Conservation (phyloP, 1,140 invertebrate genomes). For the Brachionus rotundiformis region DNA sequence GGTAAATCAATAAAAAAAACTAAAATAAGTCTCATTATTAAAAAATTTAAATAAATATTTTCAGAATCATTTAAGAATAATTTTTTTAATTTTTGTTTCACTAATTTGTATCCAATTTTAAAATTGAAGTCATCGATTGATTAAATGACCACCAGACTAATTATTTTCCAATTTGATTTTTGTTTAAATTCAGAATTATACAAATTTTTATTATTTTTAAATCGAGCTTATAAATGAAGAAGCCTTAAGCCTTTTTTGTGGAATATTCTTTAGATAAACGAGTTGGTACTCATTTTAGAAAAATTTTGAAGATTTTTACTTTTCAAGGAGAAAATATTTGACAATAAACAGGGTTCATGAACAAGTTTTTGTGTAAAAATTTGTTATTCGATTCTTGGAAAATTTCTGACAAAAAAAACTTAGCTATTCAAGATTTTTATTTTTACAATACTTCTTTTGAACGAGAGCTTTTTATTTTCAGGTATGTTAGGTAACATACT, state of each 20-base stretch:
- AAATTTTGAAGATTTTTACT: not conserved
- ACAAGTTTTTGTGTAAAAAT: not conserved
- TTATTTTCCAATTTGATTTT: not conserved
- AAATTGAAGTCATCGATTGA: not conserved
- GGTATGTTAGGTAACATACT: constrained; percentile 38
- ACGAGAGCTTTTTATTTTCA: constrained; percentile 2
- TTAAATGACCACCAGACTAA: no score
- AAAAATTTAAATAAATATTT: no score
- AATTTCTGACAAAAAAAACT: not conserved
- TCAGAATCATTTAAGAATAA: not conserved
- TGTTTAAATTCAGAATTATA: not conserved
- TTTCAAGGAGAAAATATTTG: constrained; percentile 12
- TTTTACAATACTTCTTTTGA: not conserved
- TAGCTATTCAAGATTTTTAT: not conserved
- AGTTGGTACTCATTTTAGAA: not conserved
- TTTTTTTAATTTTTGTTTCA: not conserved
- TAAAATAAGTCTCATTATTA: no score
- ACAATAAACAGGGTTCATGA: not conserved
- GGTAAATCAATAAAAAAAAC: not conserved
- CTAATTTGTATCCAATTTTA: not conserved
- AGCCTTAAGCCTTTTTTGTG: not conserved
- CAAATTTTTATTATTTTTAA: no score
- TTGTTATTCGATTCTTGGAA: not conserved
- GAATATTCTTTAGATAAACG: not conserved
- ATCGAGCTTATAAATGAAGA: not conserved